These are phyloP conservation scores for Cololabis saira DNA, from an alignment of 2,113 vertebrate genomes.

Conservation along the genomic window DNA sequence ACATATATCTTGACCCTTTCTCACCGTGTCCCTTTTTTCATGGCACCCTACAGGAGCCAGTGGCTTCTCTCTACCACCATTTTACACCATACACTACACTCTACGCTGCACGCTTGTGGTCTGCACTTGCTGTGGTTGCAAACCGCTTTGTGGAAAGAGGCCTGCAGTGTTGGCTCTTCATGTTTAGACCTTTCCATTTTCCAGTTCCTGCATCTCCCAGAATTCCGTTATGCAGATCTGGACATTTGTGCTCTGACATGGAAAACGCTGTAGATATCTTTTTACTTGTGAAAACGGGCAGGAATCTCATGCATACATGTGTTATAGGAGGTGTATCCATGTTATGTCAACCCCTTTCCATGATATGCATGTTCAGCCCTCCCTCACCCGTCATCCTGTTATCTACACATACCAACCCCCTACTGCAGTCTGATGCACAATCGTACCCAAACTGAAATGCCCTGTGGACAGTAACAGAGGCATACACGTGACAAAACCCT, in stretches of 20 bases:
- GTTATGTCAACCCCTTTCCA: slow-evolving; percentile 17
- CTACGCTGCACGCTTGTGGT: slow-evolving; percentile 35
- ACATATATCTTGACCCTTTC: slow-evolving; percentile 9
- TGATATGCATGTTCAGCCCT: slow-evolving; percentile 30
- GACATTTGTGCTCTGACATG: slow-evolving; percentile 28
- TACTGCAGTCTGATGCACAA: slow-evolving; percentile 38
- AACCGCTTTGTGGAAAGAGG: slow-evolving; percentile 8
- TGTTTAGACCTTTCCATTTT: slow-evolving; percentile 16
- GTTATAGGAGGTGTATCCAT: slow-evolving; percentile 27
- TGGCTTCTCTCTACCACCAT: slow-evolving; percentile 15
- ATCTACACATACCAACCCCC: slow-evolving; percentile 50
- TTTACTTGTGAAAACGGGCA: neutral
- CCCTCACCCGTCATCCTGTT: slow-evolving; percentile 18
- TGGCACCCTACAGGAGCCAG: neutral
- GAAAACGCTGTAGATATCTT: neutral
- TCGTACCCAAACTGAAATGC: slow-evolving; percentile 38
- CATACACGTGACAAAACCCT: slow-evolving; percentile 57
- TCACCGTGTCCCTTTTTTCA: neutral
- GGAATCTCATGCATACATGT: neutral
- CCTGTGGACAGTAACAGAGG: slow-evolving; percentile 54
- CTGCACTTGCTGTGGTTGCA: slow-evolving; percentile 14
- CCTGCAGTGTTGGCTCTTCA: neutral
- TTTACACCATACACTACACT: slow-evolving; percentile 17
- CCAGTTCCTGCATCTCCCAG: neutral
- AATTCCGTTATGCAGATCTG: slow-evolving; percentile 27